Conservation (phyloP, 2,888 invertebrate genomes). For the Camponotus fellah region DNA sequence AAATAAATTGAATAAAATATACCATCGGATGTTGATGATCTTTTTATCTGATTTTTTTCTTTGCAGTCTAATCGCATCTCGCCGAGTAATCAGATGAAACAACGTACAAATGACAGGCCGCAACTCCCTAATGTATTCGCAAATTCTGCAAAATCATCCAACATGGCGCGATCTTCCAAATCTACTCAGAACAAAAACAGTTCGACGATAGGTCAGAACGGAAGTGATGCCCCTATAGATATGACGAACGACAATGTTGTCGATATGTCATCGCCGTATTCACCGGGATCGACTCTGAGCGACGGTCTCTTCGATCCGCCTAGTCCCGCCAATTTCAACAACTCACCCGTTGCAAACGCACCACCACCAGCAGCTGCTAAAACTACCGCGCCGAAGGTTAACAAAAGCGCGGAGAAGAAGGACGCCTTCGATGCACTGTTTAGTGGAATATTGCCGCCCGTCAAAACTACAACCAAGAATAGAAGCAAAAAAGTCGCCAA, state of each 20-base stretch:
- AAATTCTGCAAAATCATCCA: slow-evolving; percentile 79
- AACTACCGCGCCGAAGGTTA: slow-evolving; percentile 75
- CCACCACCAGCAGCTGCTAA: slow-evolving; percentile 58
- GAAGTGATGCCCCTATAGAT: slow-evolving; percentile 82
- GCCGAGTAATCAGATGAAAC: slow-evolving; percentile 80
- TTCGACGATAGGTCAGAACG: slow-evolving; percentile 83
- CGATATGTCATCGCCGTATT: slow-evolving; percentile 94
- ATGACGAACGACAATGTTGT: slow-evolving; percentile 87
- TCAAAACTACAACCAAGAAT: slow-evolving; percentile 82
- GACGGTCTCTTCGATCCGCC: slow-evolving; percentile 96
- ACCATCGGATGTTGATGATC: neutral
- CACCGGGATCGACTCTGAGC: slow-evolving; percentile 95
- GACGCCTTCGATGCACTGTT: slow-evolving; percentile 90
- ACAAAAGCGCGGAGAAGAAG: slow-evolving; percentile 80
- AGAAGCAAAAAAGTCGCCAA: slow-evolving; percentile 85
- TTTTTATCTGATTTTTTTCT: neutral
- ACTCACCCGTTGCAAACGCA: slow-evolving; percentile 67
- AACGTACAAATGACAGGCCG: slow-evolving; percentile 78
- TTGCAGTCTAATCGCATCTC: slow-evolving; percentile 81
- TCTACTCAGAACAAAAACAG: slow-evolving; percentile 78
- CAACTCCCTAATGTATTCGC: slow-evolving; percentile 81
- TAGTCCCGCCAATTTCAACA: slow-evolving; percentile 82
- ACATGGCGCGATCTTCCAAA: slow-evolving; percentile 72
- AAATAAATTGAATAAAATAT: neutral
- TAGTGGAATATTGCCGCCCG: slow-evolving; percentile 86